phyloP scores from a whole-genome alignment of 2,888 invertebrate species.

The Mythimna pallens region DNA sequence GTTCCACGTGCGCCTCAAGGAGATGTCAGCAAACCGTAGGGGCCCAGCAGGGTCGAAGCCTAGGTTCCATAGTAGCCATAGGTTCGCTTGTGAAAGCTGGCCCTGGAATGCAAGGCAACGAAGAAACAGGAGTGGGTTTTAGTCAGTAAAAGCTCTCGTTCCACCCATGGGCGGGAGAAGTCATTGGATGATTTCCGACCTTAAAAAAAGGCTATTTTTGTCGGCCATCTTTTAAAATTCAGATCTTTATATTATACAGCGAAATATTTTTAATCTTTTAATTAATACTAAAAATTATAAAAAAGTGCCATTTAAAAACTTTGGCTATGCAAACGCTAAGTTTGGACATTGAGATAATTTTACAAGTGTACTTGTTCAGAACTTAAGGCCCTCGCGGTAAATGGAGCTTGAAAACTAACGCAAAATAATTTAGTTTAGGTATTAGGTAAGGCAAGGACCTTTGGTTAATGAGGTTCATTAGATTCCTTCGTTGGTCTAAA shows the following conservation, averaged over 20 bases:
- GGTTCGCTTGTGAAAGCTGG: too few species aligned
- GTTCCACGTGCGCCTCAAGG: too few species aligned
- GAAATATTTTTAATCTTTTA: background rate
- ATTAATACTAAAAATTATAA: conserved; percentile 15
- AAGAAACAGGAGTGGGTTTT: too few species aligned
- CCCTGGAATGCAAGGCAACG: too few species aligned
- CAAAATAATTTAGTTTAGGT: background rate
- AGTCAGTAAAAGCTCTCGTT: too few species aligned
- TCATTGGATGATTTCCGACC: too few species aligned
- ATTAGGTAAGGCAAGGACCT: background rate
- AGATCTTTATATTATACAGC: too few species aligned
- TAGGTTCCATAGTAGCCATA: too few species aligned
- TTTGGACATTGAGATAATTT: conserved; percentile 32
- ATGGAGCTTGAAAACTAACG: conserved; percentile 13
- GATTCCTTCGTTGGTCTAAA: background rate
- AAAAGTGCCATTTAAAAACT: conserved; percentile 20
- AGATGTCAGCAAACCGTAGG: too few species aligned
- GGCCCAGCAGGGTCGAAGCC: too few species aligned
- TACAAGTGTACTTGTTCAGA: conserved; percentile 29
- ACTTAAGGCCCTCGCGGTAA: conserved; percentile 17
- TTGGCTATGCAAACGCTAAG: conserved; percentile 24
- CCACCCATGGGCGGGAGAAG: too few species aligned
- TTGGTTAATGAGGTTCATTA: background rate
- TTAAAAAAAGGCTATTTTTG: background rate
- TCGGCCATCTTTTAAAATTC: background rate